These are phyloP conservation scores for Drosophila sulfurigaster DNA, from an alignment of 1,140 invertebrate species.

Conservation along the genomic window DNA sequence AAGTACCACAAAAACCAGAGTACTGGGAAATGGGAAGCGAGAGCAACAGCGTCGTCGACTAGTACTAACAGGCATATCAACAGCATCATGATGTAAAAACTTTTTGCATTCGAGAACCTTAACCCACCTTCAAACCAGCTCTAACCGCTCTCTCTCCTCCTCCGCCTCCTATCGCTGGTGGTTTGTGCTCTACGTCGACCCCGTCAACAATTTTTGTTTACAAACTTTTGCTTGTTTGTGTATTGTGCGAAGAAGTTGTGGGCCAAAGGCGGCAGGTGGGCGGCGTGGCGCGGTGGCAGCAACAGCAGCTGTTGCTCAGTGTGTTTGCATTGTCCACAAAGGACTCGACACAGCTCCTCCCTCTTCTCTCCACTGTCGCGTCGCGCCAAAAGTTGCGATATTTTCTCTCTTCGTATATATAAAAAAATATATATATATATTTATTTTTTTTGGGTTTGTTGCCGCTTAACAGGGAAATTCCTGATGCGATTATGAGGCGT, in stretches of 20 bases:
- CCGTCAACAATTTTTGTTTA: conserved; percentile 79
- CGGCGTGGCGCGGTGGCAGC: not conserved
- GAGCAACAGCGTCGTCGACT: conserved; percentile 39
- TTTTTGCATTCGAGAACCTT: conserved; percentile 57
- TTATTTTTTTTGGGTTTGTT: conserved; percentile 27
- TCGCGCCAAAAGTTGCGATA: conserved; percentile 76
- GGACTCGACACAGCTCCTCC: conserved; percentile 26
- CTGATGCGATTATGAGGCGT: conserved; percentile 80
- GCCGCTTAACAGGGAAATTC: conserved; percentile 73
- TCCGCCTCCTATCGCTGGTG: conserved; percentile 18
- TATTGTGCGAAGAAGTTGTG: conserved; percentile 46
- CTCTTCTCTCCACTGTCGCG: not conserved
- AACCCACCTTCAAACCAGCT: conserved; percentile 58
- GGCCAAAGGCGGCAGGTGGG: conserved; percentile 13
- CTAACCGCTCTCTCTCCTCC: conserved; percentile 40
- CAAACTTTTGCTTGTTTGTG: conserved; percentile 81
- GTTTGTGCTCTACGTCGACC: conserved; percentile 33
- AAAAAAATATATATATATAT: not conserved
- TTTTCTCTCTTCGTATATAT: conserved; percentile 25
- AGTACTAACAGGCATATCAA: conserved; percentile 71
- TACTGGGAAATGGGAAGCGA: conserved; percentile 7
- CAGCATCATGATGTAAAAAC: conserved; percentile 83
- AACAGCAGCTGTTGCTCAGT: conserved; percentile 43
- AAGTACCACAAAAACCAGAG: conserved; percentile 18
- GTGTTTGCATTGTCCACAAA: conserved; percentile 68